phyloP scores from a whole-genome alignment of 2,888 invertebrate species.

The Eupithecia subfuscata region DNA sequence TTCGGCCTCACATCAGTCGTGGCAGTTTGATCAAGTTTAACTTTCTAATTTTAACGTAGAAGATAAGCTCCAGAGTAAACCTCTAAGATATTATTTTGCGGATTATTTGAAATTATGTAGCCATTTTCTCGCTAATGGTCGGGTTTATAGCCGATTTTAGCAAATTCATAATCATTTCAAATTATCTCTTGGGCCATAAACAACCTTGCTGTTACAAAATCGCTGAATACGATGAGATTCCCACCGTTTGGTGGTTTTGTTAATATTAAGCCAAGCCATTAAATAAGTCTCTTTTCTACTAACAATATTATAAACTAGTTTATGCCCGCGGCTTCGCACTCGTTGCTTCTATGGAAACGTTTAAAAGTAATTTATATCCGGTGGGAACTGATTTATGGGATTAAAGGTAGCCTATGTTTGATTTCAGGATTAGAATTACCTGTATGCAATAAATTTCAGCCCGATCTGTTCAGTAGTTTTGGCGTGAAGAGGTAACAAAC shows the following conservation, averaged over 20 bases:
- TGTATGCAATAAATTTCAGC: no score
- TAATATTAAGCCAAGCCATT: background rate
- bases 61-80: conserved; percentile 47
- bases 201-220: conserved; percentile 23
- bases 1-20: background rate
- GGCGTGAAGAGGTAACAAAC: no score
- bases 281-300: background rate
- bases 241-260: background rate
- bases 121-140: conserved; percentile 40
- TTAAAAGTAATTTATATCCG: no score
- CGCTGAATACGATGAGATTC: conserved; percentile 14
- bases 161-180: conserved; percentile 36
- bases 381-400: no score
- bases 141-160: conserved; percentile 36
- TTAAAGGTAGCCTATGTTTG: no score
- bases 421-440: no score
- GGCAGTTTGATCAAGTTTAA: conserved; percentile 3
- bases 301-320: no score
- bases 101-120: conserved; percentile 45
- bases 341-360: no score
- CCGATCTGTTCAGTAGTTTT: no score
- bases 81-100: conserved; percentile 41
- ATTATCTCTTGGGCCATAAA: conserved; percentile 33
- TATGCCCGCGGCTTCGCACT: no score
- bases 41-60: conserved; percentile 14